Conservation (phyloP, 2,797 vertebrate genomes). For the Anguilla marmorata region DNA sequence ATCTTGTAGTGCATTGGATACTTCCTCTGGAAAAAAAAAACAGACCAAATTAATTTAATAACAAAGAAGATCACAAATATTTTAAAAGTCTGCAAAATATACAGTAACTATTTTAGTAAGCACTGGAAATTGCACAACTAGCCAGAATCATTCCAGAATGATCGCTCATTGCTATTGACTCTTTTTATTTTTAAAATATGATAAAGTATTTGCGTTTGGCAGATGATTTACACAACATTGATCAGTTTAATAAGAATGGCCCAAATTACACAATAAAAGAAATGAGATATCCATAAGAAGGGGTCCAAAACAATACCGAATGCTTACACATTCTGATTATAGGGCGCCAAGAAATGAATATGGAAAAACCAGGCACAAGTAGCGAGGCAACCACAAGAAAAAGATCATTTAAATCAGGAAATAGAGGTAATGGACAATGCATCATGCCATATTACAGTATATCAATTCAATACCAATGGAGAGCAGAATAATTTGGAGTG, state of each 20-base stretch:
- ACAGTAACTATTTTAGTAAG: not conserved
- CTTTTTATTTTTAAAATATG: not conserved
- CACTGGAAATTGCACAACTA: not conserved
- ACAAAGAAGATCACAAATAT: not conserved
- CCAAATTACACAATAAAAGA: not conserved
- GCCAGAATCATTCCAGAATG: not conserved
- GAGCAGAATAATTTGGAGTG: no score
- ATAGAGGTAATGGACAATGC: no score
- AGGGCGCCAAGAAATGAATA: no score
- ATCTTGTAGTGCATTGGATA: slow-evolving; percentile 93
- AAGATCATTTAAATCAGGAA: no score
- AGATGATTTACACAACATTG: not conserved
- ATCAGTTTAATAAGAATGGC: not conserved
- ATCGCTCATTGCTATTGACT: not conserved
- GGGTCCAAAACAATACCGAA: no score
- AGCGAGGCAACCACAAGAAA: no score
- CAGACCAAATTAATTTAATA: slow-evolving; percentile 32
- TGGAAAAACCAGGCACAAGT: no score
- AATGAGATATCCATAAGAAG: no score
- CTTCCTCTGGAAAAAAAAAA: slow-evolving; percentile 76
- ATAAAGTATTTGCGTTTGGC: not conserved
- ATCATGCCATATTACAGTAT: no score
- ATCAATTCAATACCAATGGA: no score
- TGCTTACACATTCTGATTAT: no score
- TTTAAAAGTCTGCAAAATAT: not conserved